These are phyloP conservation scores for Atta texana DNA, from an alignment of 1,140 invertebrate genomes.

Conservation along the genomic window DNA sequence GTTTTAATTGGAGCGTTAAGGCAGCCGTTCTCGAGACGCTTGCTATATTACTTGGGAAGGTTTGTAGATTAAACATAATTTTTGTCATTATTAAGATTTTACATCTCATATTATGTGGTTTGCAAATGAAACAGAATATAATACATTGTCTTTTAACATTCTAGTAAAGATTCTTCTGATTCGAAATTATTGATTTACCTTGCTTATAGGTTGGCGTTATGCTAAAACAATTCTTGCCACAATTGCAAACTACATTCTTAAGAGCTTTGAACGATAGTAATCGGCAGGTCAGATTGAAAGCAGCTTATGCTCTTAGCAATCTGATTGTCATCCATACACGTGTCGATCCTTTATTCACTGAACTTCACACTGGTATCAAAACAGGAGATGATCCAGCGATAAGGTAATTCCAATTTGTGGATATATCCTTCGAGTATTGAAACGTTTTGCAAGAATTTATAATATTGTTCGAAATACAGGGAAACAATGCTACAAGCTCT, in stretches of 20 bases:
- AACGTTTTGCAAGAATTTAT: slow-evolving; percentile 6
- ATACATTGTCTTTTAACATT: neutral
- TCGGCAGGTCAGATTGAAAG: slow-evolving; percentile 94
- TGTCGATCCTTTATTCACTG: slow-evolving; percentile 95
- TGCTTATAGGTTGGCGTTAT: slow-evolving; percentile 92
- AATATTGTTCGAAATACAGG: slow-evolving; percentile 84
- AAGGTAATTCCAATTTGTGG: slow-evolving; percentile 85
- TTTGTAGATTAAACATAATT: slow-evolving; percentile 77
- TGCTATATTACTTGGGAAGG: slow-evolving; percentile 95
- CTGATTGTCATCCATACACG: slow-evolving; percentile 96
- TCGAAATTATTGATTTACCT: slow-evolving; percentile 29
- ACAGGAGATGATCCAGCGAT: slow-evolving; percentile 93
- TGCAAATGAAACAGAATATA: neutral
- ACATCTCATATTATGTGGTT: neutral
- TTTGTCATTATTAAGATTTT: neutral
- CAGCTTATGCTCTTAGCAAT: slow-evolving; percentile 94
- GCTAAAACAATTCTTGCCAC: slow-evolving; percentile 98
- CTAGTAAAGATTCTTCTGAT: neutral
- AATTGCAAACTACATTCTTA: slow-evolving; percentile 98
- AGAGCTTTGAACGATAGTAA: slow-evolving; percentile 97
- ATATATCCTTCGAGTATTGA: neutral
- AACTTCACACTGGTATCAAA: slow-evolving; percentile 95
- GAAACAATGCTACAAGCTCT: slow-evolving; percentile 97
- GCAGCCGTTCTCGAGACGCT: slow-evolving; percentile 98
- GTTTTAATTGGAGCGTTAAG: slow-evolving; percentile 97